Conservation (phyloP, 1,140 invertebrate genomes). For the Parapsyche elsis region DNA sequence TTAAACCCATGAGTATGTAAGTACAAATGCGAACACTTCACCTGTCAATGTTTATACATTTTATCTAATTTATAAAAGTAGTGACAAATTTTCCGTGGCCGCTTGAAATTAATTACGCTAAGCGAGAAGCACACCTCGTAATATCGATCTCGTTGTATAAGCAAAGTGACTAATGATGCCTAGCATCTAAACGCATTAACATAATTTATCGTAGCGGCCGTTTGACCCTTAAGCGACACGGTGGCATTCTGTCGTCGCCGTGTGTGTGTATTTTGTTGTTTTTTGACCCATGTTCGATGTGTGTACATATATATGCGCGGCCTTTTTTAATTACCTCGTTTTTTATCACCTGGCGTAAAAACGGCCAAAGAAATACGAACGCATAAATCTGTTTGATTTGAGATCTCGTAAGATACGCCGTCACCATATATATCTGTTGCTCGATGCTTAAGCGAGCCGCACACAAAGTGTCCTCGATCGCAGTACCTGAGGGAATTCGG, state of each 20-base stretch:
- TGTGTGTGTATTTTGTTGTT: neutral
- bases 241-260: constrained; percentile 22
- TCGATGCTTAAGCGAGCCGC: no score
- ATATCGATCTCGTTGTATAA: neutral
- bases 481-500: no score
- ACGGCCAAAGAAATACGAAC: neutral
- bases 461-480: no score
- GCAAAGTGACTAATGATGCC: constrained; percentile 12
- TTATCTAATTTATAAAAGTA: no score
- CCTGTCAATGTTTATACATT: no score
- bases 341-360: neutral
- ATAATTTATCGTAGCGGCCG: constrained; percentile 33
- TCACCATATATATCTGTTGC: no score
- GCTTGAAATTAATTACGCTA: constrained; percentile 8
- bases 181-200: constrained; percentile 19
- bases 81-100: neutral
- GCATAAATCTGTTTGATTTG: neutral
- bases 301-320: no score
- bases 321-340: constrained; percentile 29
- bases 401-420: neutral
- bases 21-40: no score
- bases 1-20: no score
- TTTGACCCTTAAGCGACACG: constrained; percentile 22
- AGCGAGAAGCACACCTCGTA: neutral
- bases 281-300: constrained; percentile 6